Conservation (phyloP, 1,140 invertebrate species). For the Drosophila quadrilineata region DNA sequence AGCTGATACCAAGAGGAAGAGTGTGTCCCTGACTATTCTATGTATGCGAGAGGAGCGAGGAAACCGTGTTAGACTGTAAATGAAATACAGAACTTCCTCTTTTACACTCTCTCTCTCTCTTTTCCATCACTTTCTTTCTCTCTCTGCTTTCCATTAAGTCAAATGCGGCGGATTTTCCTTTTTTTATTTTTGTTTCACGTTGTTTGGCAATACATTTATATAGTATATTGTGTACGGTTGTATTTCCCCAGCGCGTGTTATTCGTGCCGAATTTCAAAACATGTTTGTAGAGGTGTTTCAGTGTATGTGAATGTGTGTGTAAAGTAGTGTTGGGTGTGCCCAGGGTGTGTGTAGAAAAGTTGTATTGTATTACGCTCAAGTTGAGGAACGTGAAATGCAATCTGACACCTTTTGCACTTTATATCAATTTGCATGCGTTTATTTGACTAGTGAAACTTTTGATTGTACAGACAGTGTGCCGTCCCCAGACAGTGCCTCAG, state of each 20-base stretch:
- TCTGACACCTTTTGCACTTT: slow-evolving; percentile 38
- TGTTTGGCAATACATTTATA: not conserved
- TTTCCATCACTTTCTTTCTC: not conserved
- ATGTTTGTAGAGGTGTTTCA: not conserved
- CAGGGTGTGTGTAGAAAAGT: too few species aligned
- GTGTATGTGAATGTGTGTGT: not conserved
- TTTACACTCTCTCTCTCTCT: not conserved
- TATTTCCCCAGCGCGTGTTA: slow-evolving; percentile 12
- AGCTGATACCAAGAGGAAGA: not conserved
- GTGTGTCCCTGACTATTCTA: too few species aligned
- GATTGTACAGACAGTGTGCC: not conserved
- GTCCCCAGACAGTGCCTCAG: not conserved
- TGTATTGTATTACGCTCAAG: slow-evolving; percentile 20
- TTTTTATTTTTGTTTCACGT: not conserved
- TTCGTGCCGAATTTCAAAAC: slow-evolving; percentile 9
- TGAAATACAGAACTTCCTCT: slow-evolving; percentile 27
- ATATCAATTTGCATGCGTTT: slow-evolving; percentile 38
- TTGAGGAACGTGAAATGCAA: slow-evolving; percentile 29
- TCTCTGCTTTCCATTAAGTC: slow-evolving; percentile 8
- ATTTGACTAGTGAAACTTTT: slow-evolving; percentile 11
- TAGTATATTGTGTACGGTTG: not conserved
- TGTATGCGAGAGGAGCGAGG: not conserved
- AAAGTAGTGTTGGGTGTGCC: not conserved
- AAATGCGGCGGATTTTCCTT: slow-evolving; percentile 6
- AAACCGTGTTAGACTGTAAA: slow-evolving; percentile 8